Evolutionary conservation across 2,113 vertebrate species (phyloP).

Genomic region (Himantopus leucocephalus): DNA sequence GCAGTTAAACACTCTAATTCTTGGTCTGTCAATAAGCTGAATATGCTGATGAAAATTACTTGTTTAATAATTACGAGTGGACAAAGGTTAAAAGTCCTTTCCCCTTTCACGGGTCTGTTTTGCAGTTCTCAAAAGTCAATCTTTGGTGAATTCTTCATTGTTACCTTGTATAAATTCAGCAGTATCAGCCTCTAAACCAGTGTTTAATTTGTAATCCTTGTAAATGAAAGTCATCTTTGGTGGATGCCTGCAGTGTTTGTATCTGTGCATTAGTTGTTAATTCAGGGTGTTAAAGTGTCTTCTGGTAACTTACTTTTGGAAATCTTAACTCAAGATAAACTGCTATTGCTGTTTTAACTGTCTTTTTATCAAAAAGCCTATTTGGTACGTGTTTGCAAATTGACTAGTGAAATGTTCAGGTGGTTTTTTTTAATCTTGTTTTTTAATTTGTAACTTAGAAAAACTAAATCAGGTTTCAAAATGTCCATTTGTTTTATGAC

Average conservation of each 20-base stretch:
- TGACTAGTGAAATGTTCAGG: neutral
- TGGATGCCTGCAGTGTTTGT: neutral
- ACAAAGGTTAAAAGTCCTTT: neutral
- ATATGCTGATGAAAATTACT: neutral
- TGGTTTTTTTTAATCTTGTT: neutral
- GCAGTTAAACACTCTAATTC: neutral
- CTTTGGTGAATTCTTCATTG: accelerated
- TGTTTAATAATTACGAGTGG: neutral
- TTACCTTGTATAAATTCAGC: no score
- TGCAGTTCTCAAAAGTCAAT: neutral
- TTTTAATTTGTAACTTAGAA: neutral
- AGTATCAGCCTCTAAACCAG: neutral
- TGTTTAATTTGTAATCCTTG: neutral
- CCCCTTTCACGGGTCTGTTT: neutral
- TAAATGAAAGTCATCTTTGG: neutral
- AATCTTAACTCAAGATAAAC: neutral
- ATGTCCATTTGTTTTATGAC: neutral
- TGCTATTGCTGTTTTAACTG: neutral
- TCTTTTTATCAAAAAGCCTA: neutral
- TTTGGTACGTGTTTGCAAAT: neutral
- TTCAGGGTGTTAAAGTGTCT: neutral
- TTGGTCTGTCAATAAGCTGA: neutral
- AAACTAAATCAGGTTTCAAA: neutral
- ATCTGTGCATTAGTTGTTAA: neutral
- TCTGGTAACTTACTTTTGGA: neutral